Evolutionary conservation across 2,797 vertebrate genomes (phyloP), one percentile per base, ranked within the genome.

Genomic region (Protonibea diacanthus): DNA sequence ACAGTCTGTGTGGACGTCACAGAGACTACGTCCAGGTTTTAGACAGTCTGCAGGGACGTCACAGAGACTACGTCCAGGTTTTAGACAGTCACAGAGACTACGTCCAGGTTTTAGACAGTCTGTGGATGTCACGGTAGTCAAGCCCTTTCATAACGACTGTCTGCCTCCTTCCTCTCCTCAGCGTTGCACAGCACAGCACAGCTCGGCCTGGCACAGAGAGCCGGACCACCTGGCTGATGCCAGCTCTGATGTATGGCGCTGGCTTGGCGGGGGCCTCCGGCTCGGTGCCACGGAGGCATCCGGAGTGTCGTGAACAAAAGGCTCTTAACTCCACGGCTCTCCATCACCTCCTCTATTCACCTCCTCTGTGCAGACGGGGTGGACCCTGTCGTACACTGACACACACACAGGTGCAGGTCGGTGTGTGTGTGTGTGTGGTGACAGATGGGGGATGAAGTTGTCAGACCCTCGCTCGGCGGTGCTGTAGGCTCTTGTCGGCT

Each of bases 401-500:
- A 29, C 65, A 82, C 11, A 61, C 61, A 61, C 77, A 80, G 74
- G 82, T 84, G 65, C 55, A 21, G 20, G 64, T 80, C 8, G n/a
- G n/a, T n/a, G n/a, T n/a, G n/a, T 80, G 73, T 79, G 68, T 74
- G 57, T 6, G 69, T 25, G 20, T 23, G 67, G 83, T 88, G 88
- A 92, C 90, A 94, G 89, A 91, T 92, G 90, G 88, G 69, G 83
- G 83, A 89, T 87, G 88, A 88, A 92, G 91, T 86, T 78, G 86
- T 94, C 92, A 91, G 84, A 83, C 82, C 76, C 72, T 65, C 52
- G 62, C 68, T 75, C 71, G 14, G 87, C 53, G 45, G 48, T 64
- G 86, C 81, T 79, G 82, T 79, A 64, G 89, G 84, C 82, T 76
- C 65, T 75, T 88, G 90, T 89, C 81, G 57, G 78, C 76, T 80